Evolutionary conservation across 2,113 vertebrate species (phyloP).

Genomic region (Myotis yumanensis): DNA sequence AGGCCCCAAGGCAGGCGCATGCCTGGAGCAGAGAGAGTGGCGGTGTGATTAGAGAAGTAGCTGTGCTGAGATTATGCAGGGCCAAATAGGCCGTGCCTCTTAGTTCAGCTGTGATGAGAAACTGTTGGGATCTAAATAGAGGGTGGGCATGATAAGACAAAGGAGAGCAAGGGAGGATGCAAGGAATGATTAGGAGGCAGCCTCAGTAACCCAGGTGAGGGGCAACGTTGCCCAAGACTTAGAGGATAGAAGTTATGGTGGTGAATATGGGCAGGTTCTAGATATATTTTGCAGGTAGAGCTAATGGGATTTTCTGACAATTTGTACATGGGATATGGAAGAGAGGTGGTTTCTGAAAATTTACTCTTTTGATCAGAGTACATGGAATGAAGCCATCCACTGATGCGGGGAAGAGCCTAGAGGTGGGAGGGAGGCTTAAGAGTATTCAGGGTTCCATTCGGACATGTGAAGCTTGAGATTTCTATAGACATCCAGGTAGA

Average conservation of each 20-base stretch:
- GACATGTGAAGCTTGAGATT: not conserved
- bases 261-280: not conserved
- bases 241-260: not conserved
- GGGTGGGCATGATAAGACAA: rapidly evolving
- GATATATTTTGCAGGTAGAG: not conserved
- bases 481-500: not conserved
- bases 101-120: not conserved
- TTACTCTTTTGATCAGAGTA: not conserved
- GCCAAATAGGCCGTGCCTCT: not conserved
- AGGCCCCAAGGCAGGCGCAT: not conserved
- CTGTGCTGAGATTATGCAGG: not conserved
- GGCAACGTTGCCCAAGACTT: not conserved
- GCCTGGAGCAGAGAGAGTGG: not conserved
- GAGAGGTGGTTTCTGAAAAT: not conserved
- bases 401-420: too few species aligned
- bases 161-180: not conserved
- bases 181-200: not conserved
- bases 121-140: not conserved
- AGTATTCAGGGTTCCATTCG: not conserved
- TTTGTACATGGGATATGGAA: not conserved
- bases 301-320: not conserved
- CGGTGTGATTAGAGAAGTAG: not conserved
- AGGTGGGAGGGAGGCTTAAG: not conserved
- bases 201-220: not conserved
- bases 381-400: not conserved